Percentiles rank a stretch among this genome's conserved stretches.
These are phyloP conservation scores for Saccostrea echinata DNA, from an alignment of 1,140 invertebrate species.

Conservation along the genomic window DNA sequence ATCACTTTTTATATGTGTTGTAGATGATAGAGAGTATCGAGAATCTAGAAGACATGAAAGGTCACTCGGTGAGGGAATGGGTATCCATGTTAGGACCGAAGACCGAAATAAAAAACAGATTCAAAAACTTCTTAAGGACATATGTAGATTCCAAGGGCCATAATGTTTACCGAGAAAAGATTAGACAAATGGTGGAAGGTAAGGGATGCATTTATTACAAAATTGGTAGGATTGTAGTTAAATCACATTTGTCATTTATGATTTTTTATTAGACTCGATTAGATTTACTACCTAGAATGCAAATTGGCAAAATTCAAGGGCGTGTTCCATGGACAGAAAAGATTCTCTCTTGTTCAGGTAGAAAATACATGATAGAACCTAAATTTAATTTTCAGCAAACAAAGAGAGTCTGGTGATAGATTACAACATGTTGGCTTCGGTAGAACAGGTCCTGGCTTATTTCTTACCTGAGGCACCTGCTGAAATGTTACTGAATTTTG, in stretches of 20 bases:
- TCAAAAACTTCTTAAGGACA: constrained; percentile 96
- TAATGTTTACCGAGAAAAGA: constrained; percentile 95
- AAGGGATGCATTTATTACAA: constrained; percentile 14
- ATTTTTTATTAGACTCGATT: too few relatives aligned
- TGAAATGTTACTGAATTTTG: constrained; percentile 97
- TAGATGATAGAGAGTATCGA: constrained; percentile 97
- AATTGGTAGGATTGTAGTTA: too few relatives aligned
- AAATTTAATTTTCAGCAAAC: constrained; percentile 11
- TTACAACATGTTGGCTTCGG: constrained; percentile 92
- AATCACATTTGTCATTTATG: too few relatives aligned
- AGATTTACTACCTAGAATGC: too few relatives aligned
- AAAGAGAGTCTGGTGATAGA: constrained; percentile 94
- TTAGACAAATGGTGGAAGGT: constrained; percentile 96
- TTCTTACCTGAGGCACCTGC: constrained; percentile 98
- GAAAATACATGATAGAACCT: not conserved
- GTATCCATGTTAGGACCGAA: constrained; percentile 96
- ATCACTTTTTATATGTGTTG: constrained; percentile 58
- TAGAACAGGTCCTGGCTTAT: constrained; percentile 96
- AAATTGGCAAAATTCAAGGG: too few relatives aligned
- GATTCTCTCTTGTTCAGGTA: too few relatives aligned
- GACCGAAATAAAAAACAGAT: constrained; percentile 97
- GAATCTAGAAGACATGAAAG: constrained; percentile 96
- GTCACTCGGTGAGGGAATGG: constrained; percentile 95
- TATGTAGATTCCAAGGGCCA: constrained; percentile 92
- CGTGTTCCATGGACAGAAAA: too few relatives aligned